A percentile compares a stretch with the other conserved stretches of the same genome.
phyloP scores from a whole-genome alignment of 2,113 vertebrate genomes.

The Proteles cristata region DNA sequence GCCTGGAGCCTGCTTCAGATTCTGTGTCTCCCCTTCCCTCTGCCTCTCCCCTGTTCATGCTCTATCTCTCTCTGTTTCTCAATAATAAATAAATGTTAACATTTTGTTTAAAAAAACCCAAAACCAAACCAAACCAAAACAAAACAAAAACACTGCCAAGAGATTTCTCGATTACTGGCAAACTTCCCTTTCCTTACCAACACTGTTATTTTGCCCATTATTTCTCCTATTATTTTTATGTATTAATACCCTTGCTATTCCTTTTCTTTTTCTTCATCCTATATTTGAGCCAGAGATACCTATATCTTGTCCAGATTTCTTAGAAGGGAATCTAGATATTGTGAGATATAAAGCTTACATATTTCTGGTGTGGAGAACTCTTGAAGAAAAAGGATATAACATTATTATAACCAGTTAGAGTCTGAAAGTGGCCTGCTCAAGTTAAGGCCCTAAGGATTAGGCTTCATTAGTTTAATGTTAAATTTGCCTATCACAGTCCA shows the following conservation, averaged over 20 bases:
- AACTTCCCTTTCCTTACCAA: not conserved
- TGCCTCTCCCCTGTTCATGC: too few relatives aligned
- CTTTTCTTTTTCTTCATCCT: not conserved
- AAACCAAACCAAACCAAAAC: too few relatives aligned
- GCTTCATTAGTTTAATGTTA: not conserved
- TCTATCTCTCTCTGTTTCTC: too few relatives aligned
- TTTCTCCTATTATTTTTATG: not conserved
- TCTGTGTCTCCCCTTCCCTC: too few relatives aligned
- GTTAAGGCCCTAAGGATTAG: not conserved
- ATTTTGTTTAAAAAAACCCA: too few relatives aligned
- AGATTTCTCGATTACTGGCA: not conserved
- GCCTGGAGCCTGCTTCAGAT: too few relatives aligned
- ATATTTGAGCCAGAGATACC: not conserved
- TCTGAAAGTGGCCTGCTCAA: not conserved
- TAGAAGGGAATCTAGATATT: not conserved
- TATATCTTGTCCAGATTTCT: not conserved
- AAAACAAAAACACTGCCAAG: not conserved
- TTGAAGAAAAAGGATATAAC: not conserved
- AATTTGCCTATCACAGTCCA: not conserved
- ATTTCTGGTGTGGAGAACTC: not conserved
- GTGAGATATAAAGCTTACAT: not conserved
- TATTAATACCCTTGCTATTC: not conserved
- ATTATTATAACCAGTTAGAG: not conserved
- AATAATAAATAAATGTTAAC: too few relatives aligned
- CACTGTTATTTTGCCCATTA: conserved; percentile 13